Percentiles rank a stretch among this genome's conserved stretches.
Conservation (phyloP, 2,797 vertebrate species). For the Clamator glandarius region DNA sequence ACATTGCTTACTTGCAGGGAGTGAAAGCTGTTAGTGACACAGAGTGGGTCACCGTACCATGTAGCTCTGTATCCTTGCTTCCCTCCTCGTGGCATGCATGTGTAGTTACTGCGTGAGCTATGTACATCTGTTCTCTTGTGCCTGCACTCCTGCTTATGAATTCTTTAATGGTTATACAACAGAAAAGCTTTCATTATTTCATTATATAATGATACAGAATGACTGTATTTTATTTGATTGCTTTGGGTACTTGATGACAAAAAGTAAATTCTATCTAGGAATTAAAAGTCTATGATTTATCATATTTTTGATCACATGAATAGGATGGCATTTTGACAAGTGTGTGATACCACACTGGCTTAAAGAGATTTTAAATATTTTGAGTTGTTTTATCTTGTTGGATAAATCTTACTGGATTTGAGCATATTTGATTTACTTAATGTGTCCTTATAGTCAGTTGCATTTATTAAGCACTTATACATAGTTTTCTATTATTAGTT, state of each 20-base stretch:
- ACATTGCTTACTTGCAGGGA: neutral
- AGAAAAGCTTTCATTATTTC: neutral
- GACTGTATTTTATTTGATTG: neutral
- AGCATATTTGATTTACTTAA: neutral
- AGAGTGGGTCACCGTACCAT: too few species aligned
- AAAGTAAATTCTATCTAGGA: neutral
- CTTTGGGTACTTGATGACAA: neutral
- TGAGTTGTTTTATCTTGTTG: neutral
- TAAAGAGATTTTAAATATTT: neutral
- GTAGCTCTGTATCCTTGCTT: neutral
- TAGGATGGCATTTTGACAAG: neutral
- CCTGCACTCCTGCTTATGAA: neutral
- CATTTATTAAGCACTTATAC: neutral
- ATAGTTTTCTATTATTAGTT: neutral
- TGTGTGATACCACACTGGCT: neutral
- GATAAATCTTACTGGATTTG: neutral
- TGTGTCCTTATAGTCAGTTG: neutral
- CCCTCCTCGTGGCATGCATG: neutral
- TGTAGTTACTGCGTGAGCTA: neutral
- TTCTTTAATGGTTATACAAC: neutral
- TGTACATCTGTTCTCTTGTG: fast-evolving
- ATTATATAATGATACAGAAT: neutral
- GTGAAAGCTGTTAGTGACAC: neutral
- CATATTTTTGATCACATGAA: neutral
- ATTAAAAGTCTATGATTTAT: neutral